phyloP scores from a whole-genome alignment of 2,797 vertebrate species.

The Huso huso region DNA sequence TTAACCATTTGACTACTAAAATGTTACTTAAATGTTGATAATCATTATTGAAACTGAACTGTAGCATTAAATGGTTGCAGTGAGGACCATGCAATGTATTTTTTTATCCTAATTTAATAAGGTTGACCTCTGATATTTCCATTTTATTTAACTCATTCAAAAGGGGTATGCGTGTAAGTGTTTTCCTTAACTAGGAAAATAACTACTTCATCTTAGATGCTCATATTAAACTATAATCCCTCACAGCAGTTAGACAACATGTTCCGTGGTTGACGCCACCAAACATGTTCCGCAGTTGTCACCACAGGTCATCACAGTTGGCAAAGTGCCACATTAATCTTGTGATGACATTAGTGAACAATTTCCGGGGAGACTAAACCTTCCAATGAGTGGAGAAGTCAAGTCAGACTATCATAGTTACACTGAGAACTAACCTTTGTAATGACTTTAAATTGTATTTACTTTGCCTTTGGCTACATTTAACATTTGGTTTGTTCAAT shows the following conservation, averaged over 20 bases:
- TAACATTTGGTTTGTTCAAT: too few relatives aligned
- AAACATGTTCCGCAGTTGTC: not conserved
- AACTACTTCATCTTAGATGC: not conserved
- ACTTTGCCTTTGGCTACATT: too few relatives aligned
- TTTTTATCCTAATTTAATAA: too few relatives aligned
- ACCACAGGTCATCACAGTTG: slow-evolving; percentile 14
- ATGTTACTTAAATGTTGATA: too few relatives aligned
- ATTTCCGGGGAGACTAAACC: slow-evolving; percentile 11
- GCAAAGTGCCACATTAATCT: slow-evolving; percentile 18
- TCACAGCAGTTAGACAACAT: not conserved
- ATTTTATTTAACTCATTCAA: not conserved
- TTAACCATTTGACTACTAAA: too few relatives aligned
- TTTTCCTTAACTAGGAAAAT: not conserved
- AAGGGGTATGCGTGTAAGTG: not conserved
- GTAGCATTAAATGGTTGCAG: too few relatives aligned
- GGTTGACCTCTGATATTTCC: too few relatives aligned
- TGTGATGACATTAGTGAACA: slow-evolving; percentile 18
- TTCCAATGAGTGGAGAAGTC: slow-evolving; percentile 1
- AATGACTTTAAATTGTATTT: too few relatives aligned
- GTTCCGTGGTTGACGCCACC: not conserved
- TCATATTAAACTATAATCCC: not conserved
- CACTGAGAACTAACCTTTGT: too few relatives aligned
- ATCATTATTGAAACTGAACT: too few relatives aligned
- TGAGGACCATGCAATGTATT: too few relatives aligned
- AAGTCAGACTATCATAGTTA: too few relatives aligned